A percentile compares a stretch with the other conserved stretches of the same genome.
Conservation (phyloP, 2,113 vertebrate genomes). For the Neofelis nebulosa region DNA sequence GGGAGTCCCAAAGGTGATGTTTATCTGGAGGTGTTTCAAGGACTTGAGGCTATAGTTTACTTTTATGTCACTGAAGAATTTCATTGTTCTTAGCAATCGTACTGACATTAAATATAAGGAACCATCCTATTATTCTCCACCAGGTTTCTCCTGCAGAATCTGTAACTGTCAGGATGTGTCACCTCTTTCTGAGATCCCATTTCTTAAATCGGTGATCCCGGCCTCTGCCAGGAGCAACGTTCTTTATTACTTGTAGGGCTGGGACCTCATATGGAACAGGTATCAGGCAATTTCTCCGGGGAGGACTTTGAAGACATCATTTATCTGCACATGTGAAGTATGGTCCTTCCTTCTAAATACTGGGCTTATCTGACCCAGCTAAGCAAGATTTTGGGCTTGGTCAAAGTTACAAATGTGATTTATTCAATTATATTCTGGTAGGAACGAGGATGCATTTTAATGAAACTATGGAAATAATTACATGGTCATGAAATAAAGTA, state of each 20-base stretch:
- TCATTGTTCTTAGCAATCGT: neutral
- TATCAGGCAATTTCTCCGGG: neutral
- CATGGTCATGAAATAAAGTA: neutral
- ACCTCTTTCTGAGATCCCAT: neutral
- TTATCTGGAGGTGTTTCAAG: neutral
- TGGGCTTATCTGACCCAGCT: neutral
- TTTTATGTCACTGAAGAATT: neutral
- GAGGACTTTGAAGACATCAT: neutral
- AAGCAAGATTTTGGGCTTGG: neutral
- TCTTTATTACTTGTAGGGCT: neutral
- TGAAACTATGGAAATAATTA: neutral
- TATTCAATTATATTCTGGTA: neutral
- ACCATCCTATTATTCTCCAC: neutral
- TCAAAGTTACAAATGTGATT: neutral
- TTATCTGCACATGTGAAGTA: neutral
- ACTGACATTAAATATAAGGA: neutral
- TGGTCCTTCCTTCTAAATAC: neutral
- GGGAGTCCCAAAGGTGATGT: neutral
- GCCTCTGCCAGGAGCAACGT: neutral
- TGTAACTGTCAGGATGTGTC: neutral
- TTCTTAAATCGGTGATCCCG: neutral
- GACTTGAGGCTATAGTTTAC: neutral
- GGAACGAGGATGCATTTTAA: neutral
- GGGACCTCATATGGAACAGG: neutral
- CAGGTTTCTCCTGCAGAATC: neutral